phyloP scores from a whole-genome alignment of 2,797 vertebrate genomes.

The Dicrostonyx torquatus region DNA sequence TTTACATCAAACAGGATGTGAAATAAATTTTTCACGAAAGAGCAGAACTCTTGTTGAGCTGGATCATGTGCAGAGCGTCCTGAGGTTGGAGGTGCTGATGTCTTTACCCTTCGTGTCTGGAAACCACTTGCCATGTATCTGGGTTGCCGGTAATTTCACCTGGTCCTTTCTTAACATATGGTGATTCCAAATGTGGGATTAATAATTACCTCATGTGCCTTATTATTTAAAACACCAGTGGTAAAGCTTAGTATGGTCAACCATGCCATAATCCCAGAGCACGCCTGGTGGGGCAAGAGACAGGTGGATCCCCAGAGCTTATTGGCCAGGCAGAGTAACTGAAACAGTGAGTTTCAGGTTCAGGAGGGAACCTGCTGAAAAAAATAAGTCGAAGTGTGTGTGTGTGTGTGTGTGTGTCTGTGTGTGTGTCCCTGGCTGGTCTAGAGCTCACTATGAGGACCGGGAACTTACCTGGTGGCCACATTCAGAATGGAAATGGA shows the following conservation, averaged over 20 bases:
- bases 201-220: slow-evolving; percentile 26
- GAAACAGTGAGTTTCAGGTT: background rate
- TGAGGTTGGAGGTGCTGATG: background rate
- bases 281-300: background rate
- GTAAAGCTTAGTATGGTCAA: background rate
- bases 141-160: background rate
- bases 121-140: slow-evolving; percentile 21
- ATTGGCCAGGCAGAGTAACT: background rate
- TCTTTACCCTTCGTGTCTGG: slow-evolving; percentile 12
- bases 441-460: background rate
- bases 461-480: background rate
- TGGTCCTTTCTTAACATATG: slow-evolving; percentile 11
- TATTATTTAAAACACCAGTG: background rate
- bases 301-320: background rate
- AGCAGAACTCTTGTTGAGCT: slow-evolving; percentile 33
- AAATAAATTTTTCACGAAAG: slow-evolving; percentile 54
- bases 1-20: slow-evolving; percentile 73
- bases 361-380: background rate
- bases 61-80: slow-evolving; percentile 20
- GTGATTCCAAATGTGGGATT: background rate
- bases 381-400: background rate
- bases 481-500: background rate
- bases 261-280: background rate
- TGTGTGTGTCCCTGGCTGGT: background rate
- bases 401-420: background rate